Evolutionary conservation across 2,797 vertebrate genomes (phyloP), one percentile per base, ranked within the genome.

Genomic region (Dryobates pubescens): DNA sequence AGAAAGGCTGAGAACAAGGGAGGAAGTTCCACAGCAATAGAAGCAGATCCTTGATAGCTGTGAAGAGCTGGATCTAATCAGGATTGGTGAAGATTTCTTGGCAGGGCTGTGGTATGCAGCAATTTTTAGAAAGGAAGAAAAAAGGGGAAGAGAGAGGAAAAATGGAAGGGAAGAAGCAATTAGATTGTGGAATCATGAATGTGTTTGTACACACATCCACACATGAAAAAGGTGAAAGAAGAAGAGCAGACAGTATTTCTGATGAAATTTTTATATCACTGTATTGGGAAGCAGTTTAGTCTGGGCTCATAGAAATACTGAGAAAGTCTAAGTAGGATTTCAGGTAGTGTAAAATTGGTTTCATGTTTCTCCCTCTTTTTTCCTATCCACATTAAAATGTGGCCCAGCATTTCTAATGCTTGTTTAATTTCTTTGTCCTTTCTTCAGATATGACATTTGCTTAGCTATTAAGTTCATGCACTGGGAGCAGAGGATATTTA

Each of bases 31-130:
- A 32, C 63, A 70, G 72, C 56, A 94, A 85, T 26, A 32, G 59
- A 70, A 81, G 20, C 57, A 82, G 68, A 85, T 91, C 6, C 4
- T 14, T 92, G 88, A 68, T 81, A 79, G 54, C 79, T 90, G 38
- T 69, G 81, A 95, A 83, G 89, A 76, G 24, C 29, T 83, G 76
- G 81, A 91, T 92, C 94, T 86, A 91, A 89, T 80, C 89, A 88
- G 75, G 85, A 82, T 54, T 72, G 85, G 84, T 72, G 88, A 93
- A 89, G 87, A 11, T 26, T 89, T 89, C 78, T 83, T 67, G 63
- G 17, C 32, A 76, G 22, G 62, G 43, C 3, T 53, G 3, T 71
- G 64, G 29, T 38, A 53, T 62, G 13, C 1, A 59, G 34, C 84
- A 45, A 24, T 12, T 47, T 26, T 29, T 6, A 71, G 59, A 49